These are phyloP conservation scores for Platalea minor DNA, from an alignment of 2,797 vertebrate species.

Conservation along the genomic window DNA sequence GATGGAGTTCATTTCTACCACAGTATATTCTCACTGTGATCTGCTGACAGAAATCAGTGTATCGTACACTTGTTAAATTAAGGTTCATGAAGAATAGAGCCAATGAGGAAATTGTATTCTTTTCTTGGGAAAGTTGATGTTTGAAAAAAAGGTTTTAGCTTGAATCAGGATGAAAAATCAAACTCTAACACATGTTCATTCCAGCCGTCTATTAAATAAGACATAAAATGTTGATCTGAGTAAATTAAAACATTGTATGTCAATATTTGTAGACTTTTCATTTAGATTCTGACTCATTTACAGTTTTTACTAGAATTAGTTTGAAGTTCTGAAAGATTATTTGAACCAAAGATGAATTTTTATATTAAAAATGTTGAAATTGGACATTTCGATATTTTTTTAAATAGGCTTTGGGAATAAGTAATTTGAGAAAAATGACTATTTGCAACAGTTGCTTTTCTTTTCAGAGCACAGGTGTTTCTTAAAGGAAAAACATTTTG, in stretches of 20 bases:
- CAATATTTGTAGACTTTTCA: not conserved
- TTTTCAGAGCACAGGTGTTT: not conserved
- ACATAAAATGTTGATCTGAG: not conserved
- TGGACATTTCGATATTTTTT: not conserved
- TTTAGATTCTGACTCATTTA: not conserved
- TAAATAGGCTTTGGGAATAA: not conserved
- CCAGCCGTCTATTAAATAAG: not conserved
- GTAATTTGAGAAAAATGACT: not conserved
- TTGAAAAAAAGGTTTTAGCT: not conserved
- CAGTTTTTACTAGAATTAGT: not conserved
- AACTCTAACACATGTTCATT: not conserved
- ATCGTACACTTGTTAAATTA: not conserved
- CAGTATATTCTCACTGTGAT: slow-evolving; percentile 9
- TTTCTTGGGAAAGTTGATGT: not conserved
- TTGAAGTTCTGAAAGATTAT: not conserved
- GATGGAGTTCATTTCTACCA: slow-evolving; percentile 12
- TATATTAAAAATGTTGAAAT: not conserved
- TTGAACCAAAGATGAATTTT: not conserved
- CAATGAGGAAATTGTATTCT: not conserved
- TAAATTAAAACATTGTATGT: not conserved
- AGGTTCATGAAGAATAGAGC: not conserved
- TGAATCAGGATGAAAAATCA: not conserved
- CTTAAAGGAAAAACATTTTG: not conserved
- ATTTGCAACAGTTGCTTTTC: not conserved
- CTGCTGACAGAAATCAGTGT: slow-evolving; percentile 14